phyloP scores from a whole-genome alignment of 2,113 vertebrate genomes.

The Bothrops jararaca region DNA sequence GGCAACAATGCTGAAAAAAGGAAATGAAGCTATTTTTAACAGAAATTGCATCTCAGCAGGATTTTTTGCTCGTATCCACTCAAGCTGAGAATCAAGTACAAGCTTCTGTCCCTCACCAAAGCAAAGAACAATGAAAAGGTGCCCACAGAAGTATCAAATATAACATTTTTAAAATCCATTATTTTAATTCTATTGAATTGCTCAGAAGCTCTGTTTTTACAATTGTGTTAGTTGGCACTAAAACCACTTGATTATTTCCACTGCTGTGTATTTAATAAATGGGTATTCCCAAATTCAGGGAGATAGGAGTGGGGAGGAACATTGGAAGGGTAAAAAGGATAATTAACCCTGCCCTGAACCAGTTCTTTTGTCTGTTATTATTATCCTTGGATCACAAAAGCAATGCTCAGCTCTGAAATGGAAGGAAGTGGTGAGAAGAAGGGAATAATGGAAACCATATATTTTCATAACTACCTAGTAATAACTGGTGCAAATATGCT shows the following conservation, averaged over 20 bases:
- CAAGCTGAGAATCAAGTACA: neutral
- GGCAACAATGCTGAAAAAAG: neutral
- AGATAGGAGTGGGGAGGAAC: too few species aligned
- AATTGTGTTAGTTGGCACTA: neutral
- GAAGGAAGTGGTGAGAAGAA: neutral
- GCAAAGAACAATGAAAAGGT: neutral
- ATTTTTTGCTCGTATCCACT: too few species aligned
- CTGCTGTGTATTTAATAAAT: neutral
- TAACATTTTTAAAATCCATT: neutral
- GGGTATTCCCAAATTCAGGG: neutral
- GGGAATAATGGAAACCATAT: neutral
- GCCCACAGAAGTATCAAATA: neutral
- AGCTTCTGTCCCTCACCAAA: neutral
- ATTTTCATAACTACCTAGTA: neutral
- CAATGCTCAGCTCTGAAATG: neutral
- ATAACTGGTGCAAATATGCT: neutral
- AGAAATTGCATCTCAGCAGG: neutral
- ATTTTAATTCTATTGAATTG: neutral
- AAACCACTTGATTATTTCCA: neutral
- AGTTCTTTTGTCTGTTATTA: neutral
- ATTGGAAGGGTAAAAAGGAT: neutral
- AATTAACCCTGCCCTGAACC: neutral
- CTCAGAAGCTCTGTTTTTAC: neutral
- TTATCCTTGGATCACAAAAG: neutral
- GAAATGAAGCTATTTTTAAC: neutral